Base-by-base conservation (phyloP, 2,113 vertebrate species). In the Pelusios castaneus region DNA sequence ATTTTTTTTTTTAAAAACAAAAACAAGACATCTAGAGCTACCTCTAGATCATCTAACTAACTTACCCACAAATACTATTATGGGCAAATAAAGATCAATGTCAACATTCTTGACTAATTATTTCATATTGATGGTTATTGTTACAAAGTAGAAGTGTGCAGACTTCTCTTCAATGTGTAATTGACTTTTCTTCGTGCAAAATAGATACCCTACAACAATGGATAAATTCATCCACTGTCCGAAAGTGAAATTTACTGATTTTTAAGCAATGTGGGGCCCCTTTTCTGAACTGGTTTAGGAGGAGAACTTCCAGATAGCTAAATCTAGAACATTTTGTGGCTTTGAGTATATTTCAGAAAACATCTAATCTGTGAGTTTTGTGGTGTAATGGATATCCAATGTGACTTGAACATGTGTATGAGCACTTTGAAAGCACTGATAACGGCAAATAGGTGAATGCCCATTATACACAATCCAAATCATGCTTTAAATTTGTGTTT, bases 401-500 rank as follows among this genome's bases (percentile, higher is more conserved):
- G 52, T 4, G 82, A 87, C 25, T 47, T 80, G 58, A 80, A n/a
- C 89, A 17, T 82, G 45, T 80, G 80, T 91, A 90, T 54, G 17
- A 93, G 82, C 22, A 49, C 3, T 43, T 43, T 27, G 25, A 24
- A 58, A 58, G 24, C 41, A 43, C 38, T 41, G n/a, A 73, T 73
- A 73, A 73, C 41, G 70, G 2, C 9, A 87, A 81, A 83, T 86
- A 82, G 17, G 8, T 85, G 22, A 73, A 89, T 80, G 81, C 87
- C 45, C 22, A 84, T 55, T 95, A 85, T 10, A 87, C 25, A 60
- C 94, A 82, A 87, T 89, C 84, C 60, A 41, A 49, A n/a, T 79
- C 70, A 94, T 89, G 85, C 0, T 56, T 91, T 84, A 87, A 24
- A 84, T 90, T 93, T 85, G n/a, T 4, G 4, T 82, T 92, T 91